phyloP scores from a whole-genome alignment of 2,113 vertebrate species.

The Lichenostomus cassidix region DNA sequence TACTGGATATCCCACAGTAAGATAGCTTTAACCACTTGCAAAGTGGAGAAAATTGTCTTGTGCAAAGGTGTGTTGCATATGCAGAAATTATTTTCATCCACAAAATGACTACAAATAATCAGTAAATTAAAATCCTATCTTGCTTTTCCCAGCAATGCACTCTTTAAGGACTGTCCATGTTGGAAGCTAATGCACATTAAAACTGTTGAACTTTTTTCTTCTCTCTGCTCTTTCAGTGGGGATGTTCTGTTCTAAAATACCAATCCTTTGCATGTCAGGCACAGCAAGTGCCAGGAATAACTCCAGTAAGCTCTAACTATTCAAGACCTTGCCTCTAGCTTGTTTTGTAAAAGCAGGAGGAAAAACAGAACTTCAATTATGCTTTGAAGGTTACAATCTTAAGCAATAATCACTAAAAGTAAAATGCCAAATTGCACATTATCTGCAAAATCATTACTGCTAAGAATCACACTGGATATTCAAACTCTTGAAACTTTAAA shows the following conservation, averaged over 20 bases:
- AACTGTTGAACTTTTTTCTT: neutral
- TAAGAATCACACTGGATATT: neutral
- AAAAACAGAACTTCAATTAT: neutral
- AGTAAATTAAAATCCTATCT: neutral
- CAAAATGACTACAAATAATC: neutral
- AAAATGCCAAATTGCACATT: neutral
- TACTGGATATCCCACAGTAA: neutral
- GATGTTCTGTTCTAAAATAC: constrained; percentile 43
- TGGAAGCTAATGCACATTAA: neutral
- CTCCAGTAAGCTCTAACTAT: constrained; percentile 20
- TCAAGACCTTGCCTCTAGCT: constrained; percentile 3
- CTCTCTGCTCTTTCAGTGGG: neutral
- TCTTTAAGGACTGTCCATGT: neutral
- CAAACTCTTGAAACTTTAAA: neutral
- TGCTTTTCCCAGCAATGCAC: neutral
- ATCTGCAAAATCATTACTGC: neutral
- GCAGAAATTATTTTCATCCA: neutral
- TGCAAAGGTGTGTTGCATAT: neutral
- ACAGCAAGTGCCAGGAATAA: constrained; percentile 27
- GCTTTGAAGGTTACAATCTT: neutral
- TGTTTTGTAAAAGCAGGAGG: constrained; percentile 32
- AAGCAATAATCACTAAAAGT: neutral
- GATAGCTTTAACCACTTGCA: neutral
- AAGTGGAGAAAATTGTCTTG: neutral
- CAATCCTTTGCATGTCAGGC: constrained; percentile 5